Percentiles rank a stretch among this genome's conserved stretches.
phyloP scores from a whole-genome alignment of 1,140 invertebrate species.

The Cyphomyrmex costatus region DNA sequence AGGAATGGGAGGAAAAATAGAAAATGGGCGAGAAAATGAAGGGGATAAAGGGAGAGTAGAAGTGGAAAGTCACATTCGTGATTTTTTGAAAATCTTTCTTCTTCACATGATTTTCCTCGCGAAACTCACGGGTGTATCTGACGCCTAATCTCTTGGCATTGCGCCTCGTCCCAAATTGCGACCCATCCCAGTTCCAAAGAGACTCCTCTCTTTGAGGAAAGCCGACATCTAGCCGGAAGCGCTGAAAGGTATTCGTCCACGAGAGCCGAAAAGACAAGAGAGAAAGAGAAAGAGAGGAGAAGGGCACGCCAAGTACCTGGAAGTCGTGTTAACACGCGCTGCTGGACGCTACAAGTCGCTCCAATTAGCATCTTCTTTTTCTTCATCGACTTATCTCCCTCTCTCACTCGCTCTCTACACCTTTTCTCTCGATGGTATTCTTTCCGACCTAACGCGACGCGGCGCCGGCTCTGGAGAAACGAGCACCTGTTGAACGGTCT shows the following conservation, averaged over 20 bases:
- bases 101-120: constrained; percentile 37
- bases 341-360: constrained; percentile 79
- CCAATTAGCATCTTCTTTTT: constrained; percentile 80
- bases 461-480: constrained; percentile 27
- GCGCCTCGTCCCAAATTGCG: neutral
- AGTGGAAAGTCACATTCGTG: neutral
- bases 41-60: neutral
- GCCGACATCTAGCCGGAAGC: constrained; percentile 72
- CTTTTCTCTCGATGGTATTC: constrained; percentile 53
- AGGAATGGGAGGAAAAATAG: constrained; percentile 6
- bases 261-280: constrained; percentile 32
- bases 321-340: constrained; percentile 78
- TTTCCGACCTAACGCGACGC: constrained; percentile 57
- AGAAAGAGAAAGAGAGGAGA: constrained; percentile 37
- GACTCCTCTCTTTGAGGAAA: constrained; percentile 57
- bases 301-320: constrained; percentile 70
- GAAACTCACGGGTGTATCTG: constrained; percentile 34
- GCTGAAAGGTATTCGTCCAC: constrained; percentile 64
- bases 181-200: constrained; percentile 48
- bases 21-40: no score
- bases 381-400: constrained; percentile 69
- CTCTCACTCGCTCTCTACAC: constrained; percentile 13
- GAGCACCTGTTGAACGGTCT: constrained; percentile 74
- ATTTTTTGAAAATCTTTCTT: neutral
- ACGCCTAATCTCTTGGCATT: neutral